Conservation (phyloP, 2,797 vertebrate species). For the Psittacula derbiana region DNA sequence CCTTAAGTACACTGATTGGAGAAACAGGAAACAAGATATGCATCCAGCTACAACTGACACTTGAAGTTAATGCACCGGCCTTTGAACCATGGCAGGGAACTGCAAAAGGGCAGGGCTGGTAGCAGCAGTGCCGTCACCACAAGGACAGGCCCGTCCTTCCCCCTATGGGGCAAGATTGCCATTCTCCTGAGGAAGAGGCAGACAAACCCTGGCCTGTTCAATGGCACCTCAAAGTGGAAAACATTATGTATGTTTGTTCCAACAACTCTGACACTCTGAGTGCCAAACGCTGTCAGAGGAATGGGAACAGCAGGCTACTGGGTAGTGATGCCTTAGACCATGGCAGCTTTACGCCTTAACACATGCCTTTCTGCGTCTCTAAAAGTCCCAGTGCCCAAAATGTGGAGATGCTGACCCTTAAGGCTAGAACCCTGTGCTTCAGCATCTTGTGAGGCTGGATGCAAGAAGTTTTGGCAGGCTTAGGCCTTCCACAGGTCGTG, state of each 20-base stretch:
- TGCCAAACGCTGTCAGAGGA: background rate
- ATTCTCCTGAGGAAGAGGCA: background rate
- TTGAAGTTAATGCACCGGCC: fast-evolving
- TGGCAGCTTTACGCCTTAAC: background rate
- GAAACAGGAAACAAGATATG: background rate
- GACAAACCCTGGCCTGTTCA: too few species aligned
- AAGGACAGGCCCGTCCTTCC: background rate
- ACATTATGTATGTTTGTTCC: fast-evolving
- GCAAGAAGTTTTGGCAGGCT: background rate
- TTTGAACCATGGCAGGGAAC: background rate
- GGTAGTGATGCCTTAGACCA: background rate
- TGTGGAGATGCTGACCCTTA: background rate
- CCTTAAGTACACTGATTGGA: background rate
- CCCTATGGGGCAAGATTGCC: background rate
- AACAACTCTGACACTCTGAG: background rate
- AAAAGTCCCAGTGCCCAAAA: background rate
- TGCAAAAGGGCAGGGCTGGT: background rate
- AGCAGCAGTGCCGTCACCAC: background rate
- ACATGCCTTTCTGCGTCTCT: background rate
- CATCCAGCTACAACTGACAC: background rate
- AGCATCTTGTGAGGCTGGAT: fast-evolving
- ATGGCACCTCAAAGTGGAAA: background rate
- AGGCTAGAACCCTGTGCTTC: background rate
- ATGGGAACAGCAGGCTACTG: too few species aligned
- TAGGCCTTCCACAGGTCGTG: fast-evolving